These are phyloP conservation scores for Drosophila histrio DNA, from an alignment of 2,888 invertebrate genomes.

Conservation along the genomic window DNA sequence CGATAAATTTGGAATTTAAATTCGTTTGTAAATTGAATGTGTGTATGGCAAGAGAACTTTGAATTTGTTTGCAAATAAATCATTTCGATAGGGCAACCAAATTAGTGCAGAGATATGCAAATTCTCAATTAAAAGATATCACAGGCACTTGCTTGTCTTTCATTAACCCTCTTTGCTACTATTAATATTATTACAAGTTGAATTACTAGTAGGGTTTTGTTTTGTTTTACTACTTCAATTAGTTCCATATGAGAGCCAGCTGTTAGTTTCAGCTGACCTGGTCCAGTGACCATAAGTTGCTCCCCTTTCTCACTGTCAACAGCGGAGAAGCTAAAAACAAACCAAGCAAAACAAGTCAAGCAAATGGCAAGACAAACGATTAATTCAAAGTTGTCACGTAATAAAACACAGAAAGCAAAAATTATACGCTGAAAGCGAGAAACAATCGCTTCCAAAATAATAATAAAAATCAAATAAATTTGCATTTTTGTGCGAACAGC, in stretches of 20 bases:
- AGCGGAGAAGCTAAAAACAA: background rate
- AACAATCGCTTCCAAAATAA: slow-evolving; percentile 64
- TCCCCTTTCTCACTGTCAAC: background rate
- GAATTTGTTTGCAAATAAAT: slow-evolving; percentile 39
- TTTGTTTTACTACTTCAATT: background rate
- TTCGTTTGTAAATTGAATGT: slow-evolving; percentile 37
- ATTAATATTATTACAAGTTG: background rate
- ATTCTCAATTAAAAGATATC: slow-evolving; percentile 42
- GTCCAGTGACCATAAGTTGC: background rate
- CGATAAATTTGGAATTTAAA: slow-evolving; percentile 56
- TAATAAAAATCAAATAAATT: slow-evolving; percentile 64
- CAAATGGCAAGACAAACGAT: slow-evolving; percentile 49
- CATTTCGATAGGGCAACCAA: slow-evolving; percentile 26
- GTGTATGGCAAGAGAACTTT: slow-evolving; percentile 11
- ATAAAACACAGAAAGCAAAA: slow-evolving; percentile 64
- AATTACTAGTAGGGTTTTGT: no score
- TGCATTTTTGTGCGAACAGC: slow-evolving; percentile 57
- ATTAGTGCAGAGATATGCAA: slow-evolving; percentile 46
- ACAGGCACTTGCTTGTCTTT: background rate
- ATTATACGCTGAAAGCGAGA: slow-evolving; percentile 53
- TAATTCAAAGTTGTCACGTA: slow-evolving; percentile 75
- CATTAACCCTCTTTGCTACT: background rate
- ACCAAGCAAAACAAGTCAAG: slow-evolving; percentile 36
- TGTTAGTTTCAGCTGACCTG: background rate
- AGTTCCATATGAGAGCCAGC: background rate